Base-by-base conservation (phyloP, 2,888 invertebrate species). In the Ophion slaviceki region DNA sequence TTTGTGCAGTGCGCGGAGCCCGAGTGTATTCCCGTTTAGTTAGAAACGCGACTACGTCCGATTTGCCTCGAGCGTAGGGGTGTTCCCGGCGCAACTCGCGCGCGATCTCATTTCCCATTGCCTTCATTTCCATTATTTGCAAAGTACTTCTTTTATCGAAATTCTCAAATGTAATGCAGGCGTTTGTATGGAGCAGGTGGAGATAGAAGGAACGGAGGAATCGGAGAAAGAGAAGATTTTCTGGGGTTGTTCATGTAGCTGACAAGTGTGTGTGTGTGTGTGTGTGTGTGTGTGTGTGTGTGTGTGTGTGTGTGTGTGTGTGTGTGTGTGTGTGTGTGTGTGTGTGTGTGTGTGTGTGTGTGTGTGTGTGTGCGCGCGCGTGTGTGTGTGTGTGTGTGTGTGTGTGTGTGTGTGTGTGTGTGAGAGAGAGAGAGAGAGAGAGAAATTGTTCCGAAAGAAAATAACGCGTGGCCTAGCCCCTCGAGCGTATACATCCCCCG, bases 141-240 rank as follows among this genome's bases (percentile, higher is more conserved):
- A 28, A 36, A 74, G 62, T 75, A 62, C 62, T 78, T 82, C 70
- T 75, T 78, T 79, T 76, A 81, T 82, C 71, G 78, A 64, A 82
- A 82, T 20, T 64, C 59, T 66, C 74, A 47, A 85, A 82, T 75
- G 78, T 64, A 40, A 74, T 64, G 75, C 64, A 70, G 28, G 45
- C 61, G 66, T 81, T 68, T 68, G 47, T 32, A 72, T 24, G 28
- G 74, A 62, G 74, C 61, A 57, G 77, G 53, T 61, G 61, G 66
- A 66, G 75, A 78, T 45, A 74, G 40, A 40, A 40, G 40, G 40
- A 40, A 7, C 40, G 40, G 8, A 40, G 6, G 7, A 40, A 7
- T 40, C 8, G 7, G 40, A 40, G 40, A 40, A 40, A 40, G 8
- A 40, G 40, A 8, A 40, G 40, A 40, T 40, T 40, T 6, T 40